Percentiles rank a stretch among this genome's conserved stretches.
These are phyloP conservation scores for Listrodromus nycthemerus DNA, from an alignment of 2,888 invertebrate genomes.

Conservation along the genomic window DNA sequence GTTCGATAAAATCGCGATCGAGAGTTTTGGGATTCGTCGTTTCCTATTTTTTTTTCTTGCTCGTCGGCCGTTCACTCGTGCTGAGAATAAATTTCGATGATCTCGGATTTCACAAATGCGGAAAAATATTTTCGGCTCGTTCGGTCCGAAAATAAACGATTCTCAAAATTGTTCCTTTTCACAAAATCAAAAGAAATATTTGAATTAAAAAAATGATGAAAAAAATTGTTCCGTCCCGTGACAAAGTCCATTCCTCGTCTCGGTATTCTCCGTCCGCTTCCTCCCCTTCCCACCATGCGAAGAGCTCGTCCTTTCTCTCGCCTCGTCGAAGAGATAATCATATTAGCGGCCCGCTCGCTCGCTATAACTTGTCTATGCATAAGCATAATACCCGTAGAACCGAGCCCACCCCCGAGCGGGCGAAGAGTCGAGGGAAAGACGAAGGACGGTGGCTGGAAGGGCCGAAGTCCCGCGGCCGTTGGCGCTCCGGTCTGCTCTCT, in stretches of 20 bases:
- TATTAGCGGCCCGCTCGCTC: slow-evolving; percentile 79
- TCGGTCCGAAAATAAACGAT: too few relatives aligned
- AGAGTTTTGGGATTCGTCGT: too few relatives aligned
- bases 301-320: slow-evolving; percentile 46
- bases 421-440: slow-evolving; percentile 57
- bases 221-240: background rate
- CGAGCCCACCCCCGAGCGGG: slow-evolving; percentile 51
- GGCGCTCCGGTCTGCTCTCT: slow-evolving; percentile 6
- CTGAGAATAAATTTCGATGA: background rate
- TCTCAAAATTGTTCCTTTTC: too few relatives aligned
- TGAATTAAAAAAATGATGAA: background rate
- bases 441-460: slow-evolving; percentile 49
- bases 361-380: slow-evolving; percentile 84
- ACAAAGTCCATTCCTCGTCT: background rate
- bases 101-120: background rate
- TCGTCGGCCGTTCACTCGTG: background rate
- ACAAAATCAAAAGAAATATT: background rate
- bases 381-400: slow-evolving; percentile 80
- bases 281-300: background rate
- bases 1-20: background rate
- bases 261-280: background rate
- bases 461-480: slow-evolving; percentile 54
- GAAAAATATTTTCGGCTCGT: background rate
- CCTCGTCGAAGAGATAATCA: slow-evolving; percentile 83
- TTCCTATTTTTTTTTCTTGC: too few relatives aligned